Percentiles rank a stretch among this genome's conserved stretches.
Conservation (phyloP, 2,888 invertebrate species). For the Plagodis dolabraria region DNA sequence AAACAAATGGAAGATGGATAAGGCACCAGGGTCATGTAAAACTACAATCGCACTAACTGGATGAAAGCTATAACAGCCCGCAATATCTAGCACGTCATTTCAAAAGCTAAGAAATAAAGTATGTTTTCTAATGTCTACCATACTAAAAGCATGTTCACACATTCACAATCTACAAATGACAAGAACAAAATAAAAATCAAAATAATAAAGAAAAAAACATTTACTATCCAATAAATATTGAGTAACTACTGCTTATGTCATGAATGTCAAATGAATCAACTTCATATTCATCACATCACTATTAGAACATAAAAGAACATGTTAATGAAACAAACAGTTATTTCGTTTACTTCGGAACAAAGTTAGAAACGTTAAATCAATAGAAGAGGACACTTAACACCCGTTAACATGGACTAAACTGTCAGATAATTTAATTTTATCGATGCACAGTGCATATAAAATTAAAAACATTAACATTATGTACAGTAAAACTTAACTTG, state of each 20-base stretch:
- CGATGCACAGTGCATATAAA: slow-evolving; percentile 2
- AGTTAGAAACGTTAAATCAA: slow-evolving; percentile 25
- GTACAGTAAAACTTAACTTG: slow-evolving; percentile 18
- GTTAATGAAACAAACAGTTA: too few relatives aligned
- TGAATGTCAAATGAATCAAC: slow-evolving; percentile 15
- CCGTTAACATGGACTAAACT: slow-evolving; percentile 36
- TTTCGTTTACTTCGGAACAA: slow-evolving; percentile 46
- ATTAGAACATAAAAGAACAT: too few relatives aligned
- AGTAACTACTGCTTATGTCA: slow-evolving; percentile 51
- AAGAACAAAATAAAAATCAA: slow-evolving; percentile 54
- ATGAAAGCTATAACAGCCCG: slow-evolving; percentile 14
- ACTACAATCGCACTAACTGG: slow-evolving; percentile 13
- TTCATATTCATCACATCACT: too few relatives aligned
- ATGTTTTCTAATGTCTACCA: neutral
- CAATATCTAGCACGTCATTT: slow-evolving; percentile 3
- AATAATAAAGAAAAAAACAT: slow-evolving; percentile 60
- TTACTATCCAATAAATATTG: slow-evolving; percentile 71
- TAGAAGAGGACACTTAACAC: slow-evolving; percentile 32
- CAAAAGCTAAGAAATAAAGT: slow-evolving; percentile 2
- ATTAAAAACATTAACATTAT: slow-evolving; percentile 1
- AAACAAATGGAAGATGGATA: slow-evolving; percentile 63
- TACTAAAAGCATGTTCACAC: slow-evolving; percentile 20
- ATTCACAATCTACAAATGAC: slow-evolving; percentile 14
- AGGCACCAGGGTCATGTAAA: slow-evolving; percentile 62
- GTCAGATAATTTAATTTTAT: slow-evolving; percentile 8